These are phyloP conservation scores for Eilema griseolum DNA, from an alignment of 2,888 invertebrate genomes.

Conservation along the genomic window DNA sequence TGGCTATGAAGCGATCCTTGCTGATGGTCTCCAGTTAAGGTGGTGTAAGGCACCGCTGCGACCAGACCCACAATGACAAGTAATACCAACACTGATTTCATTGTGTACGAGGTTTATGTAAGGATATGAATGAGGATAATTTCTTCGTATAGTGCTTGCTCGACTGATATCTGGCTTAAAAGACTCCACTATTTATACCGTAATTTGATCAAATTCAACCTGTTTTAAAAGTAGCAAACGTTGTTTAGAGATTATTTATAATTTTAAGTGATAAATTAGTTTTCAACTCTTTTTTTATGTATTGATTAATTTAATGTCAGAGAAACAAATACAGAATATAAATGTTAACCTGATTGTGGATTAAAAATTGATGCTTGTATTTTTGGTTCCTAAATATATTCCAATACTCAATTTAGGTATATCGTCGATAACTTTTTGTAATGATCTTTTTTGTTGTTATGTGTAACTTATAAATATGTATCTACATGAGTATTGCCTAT, in stretches of 20 bases:
- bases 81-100: constrained; percentile 80
- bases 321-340: too few relatives aligned
- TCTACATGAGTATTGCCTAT: too few relatives aligned
- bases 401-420: too few relatives aligned
- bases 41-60: constrained; percentile 62
- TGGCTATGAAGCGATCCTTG: constrained; percentile 31
- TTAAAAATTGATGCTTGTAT: too few relatives aligned
- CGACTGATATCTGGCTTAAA: constrained; percentile 65
- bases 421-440: too few relatives aligned
- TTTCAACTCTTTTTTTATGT: too few relatives aligned
- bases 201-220: not conserved
- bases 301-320: too few relatives aligned
- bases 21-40: constrained; percentile 50
- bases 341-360: too few relatives aligned
- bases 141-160: constrained; percentile 68
- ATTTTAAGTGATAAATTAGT: not conserved
- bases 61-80: constrained; percentile 67
- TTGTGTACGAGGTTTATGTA: constrained; percentile 75
- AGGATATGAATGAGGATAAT: constrained; percentile 61
- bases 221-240: not conserved
- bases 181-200: constrained; percentile 74
- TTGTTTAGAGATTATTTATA: not conserved
- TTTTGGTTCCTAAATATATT: too few relatives aligned
- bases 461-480: too few relatives aligned
- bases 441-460: too few relatives aligned